Evolutionary conservation across 2,113 vertebrate genomes (phyloP).

Genomic region (Upupa epops): DNA sequence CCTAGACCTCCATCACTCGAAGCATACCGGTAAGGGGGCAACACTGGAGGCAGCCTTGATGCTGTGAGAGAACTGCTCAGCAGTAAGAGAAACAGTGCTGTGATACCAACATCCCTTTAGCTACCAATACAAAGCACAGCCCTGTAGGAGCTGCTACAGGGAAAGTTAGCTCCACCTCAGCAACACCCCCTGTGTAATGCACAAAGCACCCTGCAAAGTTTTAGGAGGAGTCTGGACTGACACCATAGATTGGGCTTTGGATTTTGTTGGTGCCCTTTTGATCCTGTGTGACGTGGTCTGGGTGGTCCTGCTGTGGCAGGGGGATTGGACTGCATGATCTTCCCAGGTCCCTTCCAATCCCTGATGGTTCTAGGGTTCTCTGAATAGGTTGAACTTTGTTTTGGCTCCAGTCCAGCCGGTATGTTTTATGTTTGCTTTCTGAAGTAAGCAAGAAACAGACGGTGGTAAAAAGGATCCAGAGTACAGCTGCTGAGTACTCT

Average conservation of each 20-base stretch:
- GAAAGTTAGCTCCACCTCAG: not conserved
- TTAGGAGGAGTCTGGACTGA: fast-evolving
- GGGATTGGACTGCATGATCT: too few species aligned
- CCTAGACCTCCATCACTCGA: not conserved
- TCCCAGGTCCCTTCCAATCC: too few species aligned
- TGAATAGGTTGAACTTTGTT: not conserved
- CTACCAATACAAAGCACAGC: not conserved
- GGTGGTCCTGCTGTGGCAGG: too few species aligned
- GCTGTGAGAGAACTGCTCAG: not conserved
- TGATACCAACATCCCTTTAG: not conserved
- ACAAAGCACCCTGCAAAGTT: not conserved
- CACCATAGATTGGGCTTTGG: not conserved
- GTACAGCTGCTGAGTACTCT: not conserved
- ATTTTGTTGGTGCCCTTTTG: not conserved
- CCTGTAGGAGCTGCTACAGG: not conserved
- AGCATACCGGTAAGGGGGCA: not conserved
- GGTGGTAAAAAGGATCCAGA: fast-evolving
- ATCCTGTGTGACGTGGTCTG: too few species aligned
- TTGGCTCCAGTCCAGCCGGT: not conserved
- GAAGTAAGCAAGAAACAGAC: not conserved
- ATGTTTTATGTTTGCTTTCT: not conserved
- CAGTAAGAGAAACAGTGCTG: not conserved
- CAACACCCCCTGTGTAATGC: too few species aligned
- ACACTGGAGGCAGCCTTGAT: not conserved
- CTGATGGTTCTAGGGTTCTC: too few species aligned